Evolutionary conservation across 2,797 vertebrate genomes (phyloP).

Genomic region (Microtus agrestis): DNA sequence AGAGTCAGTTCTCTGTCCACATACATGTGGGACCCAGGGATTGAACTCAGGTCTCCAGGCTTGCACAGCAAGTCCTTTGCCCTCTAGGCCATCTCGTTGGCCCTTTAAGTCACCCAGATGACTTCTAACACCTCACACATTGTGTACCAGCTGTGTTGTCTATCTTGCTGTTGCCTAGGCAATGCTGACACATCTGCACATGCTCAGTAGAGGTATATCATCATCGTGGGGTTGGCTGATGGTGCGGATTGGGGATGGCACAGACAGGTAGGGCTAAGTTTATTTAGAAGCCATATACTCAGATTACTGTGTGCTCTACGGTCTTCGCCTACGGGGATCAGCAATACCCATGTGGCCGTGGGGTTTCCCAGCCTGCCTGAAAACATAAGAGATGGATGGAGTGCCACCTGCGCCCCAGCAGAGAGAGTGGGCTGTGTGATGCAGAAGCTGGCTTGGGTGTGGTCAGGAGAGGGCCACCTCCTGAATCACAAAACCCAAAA

Average conservation of each 20-base stretch:
- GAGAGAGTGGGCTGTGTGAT: accelerated
- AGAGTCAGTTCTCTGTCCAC: neutral
- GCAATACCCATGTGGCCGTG: neutral
- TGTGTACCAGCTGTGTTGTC: neutral
- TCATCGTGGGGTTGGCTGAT: no score
- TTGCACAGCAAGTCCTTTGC: neutral
- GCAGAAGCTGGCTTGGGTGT: neutral
- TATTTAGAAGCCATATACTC: neutral
- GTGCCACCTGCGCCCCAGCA: accelerated
- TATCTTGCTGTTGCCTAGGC: neutral
- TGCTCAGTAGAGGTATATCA: neutral
- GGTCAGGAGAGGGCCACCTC: no score
- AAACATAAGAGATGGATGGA: accelerated
- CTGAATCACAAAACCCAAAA: neutral
- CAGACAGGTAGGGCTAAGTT: neutral
- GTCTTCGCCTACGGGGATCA: neutral
- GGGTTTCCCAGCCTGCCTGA: neutral
- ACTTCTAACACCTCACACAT: neutral
- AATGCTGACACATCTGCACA: neutral
- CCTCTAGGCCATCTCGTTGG: neutral
- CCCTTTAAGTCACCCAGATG: neutral
- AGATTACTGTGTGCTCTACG: no score
- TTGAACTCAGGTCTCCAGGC: neutral
- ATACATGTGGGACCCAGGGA: neutral
- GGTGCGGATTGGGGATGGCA: neutral